Evolutionary conservation across 2,113 vertebrate species (phyloP).

Genomic region (Festucalex cinctus): DNA sequence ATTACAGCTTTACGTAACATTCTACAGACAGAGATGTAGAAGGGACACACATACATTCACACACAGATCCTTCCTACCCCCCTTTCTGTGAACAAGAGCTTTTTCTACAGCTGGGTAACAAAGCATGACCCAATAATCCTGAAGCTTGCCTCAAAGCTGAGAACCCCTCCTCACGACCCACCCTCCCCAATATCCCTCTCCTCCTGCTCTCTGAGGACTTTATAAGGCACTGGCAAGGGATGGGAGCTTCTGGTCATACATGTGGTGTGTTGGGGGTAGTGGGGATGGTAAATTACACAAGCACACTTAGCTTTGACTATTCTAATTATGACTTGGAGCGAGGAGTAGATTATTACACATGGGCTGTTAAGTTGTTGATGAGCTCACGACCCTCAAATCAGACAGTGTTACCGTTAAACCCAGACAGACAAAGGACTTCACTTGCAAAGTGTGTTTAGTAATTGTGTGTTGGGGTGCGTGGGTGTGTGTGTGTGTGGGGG

Average conservation of each 20-base stretch:
- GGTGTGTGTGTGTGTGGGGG: background rate
- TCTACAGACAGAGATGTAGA: constrained; percentile 17
- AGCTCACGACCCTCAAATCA: constrained; percentile 44
- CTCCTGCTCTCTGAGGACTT: constrained; percentile 71
- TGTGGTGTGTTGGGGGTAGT: constrained; percentile 8
- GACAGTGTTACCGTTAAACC: constrained; percentile 24
- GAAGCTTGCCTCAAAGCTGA: constrained; percentile 72
- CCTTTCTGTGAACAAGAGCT: constrained; percentile 65
- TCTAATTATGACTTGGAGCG: constrained; percentile 68
- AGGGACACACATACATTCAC: constrained; percentile 22
- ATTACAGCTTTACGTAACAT: constrained; percentile 63
- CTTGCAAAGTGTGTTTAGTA: constrained; percentile 3
- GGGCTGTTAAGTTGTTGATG: constrained; percentile 54
- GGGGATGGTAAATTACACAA: constrained; percentile 38
- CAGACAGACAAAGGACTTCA: constrained; percentile 25
- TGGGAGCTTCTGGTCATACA: constrained; percentile 28
- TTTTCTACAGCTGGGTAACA: constrained; percentile 79
- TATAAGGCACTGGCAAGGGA: constrained; percentile 52
- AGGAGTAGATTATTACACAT: constrained; percentile 57
- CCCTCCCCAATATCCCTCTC: constrained; percentile 51
- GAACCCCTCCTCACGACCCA: constrained; percentile 20
- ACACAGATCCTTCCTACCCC: constrained; percentile 21
- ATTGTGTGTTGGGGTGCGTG: background rate
- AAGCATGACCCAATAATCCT: constrained; percentile 81
- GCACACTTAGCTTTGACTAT: constrained; percentile 69